phyloP scores from a whole-genome alignment of 2,113 vertebrate genomes.

The Galbula dea region DNA sequence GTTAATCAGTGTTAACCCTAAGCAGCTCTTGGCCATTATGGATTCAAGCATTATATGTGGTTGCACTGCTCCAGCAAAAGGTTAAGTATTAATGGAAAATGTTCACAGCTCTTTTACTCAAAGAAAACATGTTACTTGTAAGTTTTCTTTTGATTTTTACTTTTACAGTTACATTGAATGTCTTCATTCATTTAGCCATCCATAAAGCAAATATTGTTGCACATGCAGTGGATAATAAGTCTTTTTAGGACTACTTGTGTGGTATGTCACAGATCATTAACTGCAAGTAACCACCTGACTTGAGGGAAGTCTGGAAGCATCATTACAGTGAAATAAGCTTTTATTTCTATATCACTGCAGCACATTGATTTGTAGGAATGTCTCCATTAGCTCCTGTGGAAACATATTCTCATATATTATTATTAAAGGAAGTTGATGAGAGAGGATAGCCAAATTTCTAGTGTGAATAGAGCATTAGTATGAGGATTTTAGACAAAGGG shows the following conservation, averaged over 20 bases:
- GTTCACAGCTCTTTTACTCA: slow-evolving; percentile 82
- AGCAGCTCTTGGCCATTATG: slow-evolving; percentile 73
- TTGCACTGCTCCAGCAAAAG: slow-evolving; percentile 80
- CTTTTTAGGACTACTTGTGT: slow-evolving; percentile 98
- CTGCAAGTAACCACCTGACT: slow-evolving; percentile 93
- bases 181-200: slow-evolving; percentile 98
- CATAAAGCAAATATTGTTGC: slow-evolving; percentile 99
- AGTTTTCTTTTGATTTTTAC: slow-evolving; percentile 88
- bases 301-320: slow-evolving; percentile 90
- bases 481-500: slow-evolving; percentile 10
- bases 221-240: slow-evolving; percentile 97
- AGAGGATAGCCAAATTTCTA: slow-evolving; percentile 55
- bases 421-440: slow-evolving; percentile 67
- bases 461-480: slow-evolving; percentile 39
- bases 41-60: slow-evolving; percentile 76
- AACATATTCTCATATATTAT: slow-evolving; percentile 70
- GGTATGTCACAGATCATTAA: slow-evolving; percentile 98
- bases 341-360: slow-evolving; percentile 86
- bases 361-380: slow-evolving; percentile 90
- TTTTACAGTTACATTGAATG: slow-evolving; percentile 94
- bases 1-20: slow-evolving; percentile 76
- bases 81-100: slow-evolving; percentile 90
- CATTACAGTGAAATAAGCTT: slow-evolving; percentile 90
- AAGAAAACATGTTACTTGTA: slow-evolving; percentile 84
- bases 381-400: slow-evolving; percentile 77